Evolutionary conservation across 2,113 vertebrate genomes (phyloP).

Genomic region (Columbina picui): DNA sequence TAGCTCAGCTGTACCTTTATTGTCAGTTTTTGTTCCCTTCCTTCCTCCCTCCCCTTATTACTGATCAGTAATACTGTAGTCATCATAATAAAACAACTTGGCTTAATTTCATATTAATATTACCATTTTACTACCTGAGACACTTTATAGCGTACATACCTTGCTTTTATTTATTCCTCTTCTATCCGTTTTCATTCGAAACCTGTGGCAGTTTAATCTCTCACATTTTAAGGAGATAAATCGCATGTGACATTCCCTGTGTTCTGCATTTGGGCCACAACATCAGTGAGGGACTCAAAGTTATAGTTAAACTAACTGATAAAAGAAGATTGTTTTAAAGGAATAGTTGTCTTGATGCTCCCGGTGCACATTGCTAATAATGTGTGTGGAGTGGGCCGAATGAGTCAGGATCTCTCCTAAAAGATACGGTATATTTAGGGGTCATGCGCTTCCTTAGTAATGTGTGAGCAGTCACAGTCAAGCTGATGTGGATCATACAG

Average conservation of each 20-base stretch:
- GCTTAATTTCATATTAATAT: not conserved
- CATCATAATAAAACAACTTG: not conserved
- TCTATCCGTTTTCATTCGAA: not conserved
- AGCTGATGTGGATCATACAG: not conserved
- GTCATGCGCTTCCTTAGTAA: not conserved
- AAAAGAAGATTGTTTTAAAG: not conserved
- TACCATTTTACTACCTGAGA: not conserved
- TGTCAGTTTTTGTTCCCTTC: not conserved
- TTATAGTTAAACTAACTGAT: not conserved
- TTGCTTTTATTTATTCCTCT: not conserved
- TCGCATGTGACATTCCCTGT: not conserved
- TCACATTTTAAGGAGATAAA: not conserved
- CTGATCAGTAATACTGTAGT: not conserved
- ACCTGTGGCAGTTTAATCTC: not conserved
- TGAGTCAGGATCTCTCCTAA: not conserved
- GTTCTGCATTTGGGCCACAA: rapidly evolving
- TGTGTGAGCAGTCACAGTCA: not conserved
- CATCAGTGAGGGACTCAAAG: not conserved
- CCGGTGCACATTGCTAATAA: not conserved
- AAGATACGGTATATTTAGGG: not conserved
- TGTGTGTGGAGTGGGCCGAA: not conserved
- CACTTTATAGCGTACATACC: not conserved
- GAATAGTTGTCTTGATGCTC: not conserved
- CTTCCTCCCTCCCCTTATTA: not conserved
- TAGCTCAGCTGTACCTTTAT: not conserved